phyloP scores from a whole-genome alignment of 2,113 vertebrate genomes.

The Sylvia atricapilla region DNA sequence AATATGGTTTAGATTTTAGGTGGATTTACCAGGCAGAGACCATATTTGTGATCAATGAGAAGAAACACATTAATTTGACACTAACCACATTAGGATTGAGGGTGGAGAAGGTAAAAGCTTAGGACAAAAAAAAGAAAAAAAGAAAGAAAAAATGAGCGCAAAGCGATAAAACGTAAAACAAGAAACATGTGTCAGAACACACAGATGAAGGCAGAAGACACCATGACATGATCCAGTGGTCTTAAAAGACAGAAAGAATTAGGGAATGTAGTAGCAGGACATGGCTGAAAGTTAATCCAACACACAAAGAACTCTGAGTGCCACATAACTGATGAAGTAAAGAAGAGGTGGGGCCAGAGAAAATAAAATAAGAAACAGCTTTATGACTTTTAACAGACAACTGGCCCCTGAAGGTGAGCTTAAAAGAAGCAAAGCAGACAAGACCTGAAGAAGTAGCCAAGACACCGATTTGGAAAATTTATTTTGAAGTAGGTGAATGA shows the following conservation, averaged over 20 bases:
- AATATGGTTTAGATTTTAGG: not conserved
- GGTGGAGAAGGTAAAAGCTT: not conserved
- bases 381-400: not conserved
- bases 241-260: not conserved
- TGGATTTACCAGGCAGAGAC: not conserved
- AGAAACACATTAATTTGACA: not conserved
- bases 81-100: not conserved
- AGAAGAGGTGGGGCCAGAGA: not conserved
- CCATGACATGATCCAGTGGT: not conserved
- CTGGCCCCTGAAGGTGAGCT: not conserved
- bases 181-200: not conserved
- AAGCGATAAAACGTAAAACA: not conserved
- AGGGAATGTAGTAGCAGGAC: not conserved
- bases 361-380: not conserved
- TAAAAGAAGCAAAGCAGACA: not conserved
- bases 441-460: not conserved
- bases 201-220: not conserved
- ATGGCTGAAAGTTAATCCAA: not conserved
- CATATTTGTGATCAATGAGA: not conserved
- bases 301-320: not conserved
- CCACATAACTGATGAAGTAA: not conserved
- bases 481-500: not conserved
- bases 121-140: too few relatives aligned
- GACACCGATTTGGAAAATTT: not conserved
- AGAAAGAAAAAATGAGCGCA: not conserved